Percentiles rank a stretch among this genome's conserved stretches.
Evolutionary conservation across 2,888 invertebrate species (phyloP).

Genomic region (Cheiracanthium punctorium): DNA sequence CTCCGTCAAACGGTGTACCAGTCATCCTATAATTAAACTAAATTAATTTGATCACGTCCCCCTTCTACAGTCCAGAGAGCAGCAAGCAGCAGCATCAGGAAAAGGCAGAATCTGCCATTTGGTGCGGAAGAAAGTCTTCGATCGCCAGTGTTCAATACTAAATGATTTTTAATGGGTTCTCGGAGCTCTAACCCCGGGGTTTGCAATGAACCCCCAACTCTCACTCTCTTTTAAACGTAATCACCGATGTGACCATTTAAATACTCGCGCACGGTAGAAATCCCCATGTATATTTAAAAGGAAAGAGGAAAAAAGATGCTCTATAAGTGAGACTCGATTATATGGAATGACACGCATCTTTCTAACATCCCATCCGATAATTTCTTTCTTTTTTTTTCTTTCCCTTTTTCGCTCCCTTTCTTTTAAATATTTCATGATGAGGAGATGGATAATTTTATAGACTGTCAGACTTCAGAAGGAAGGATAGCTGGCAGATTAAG

Average conservation of each 20-base stretch:
- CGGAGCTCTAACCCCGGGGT: constrained; percentile 53
- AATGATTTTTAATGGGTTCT: constrained; percentile 68
- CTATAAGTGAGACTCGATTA: background rate
- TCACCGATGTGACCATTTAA: constrained; percentile 59
- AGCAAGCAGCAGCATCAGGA: constrained; percentile 22
- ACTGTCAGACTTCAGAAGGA: background rate
- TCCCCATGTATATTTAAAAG: background rate
- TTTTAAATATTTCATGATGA: background rate
- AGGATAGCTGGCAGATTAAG: too few relatives aligned
- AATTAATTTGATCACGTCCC: background rate
- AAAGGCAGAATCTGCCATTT: constrained; percentile 19
- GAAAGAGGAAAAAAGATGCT: too few relatives aligned
- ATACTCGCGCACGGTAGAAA: constrained; percentile 11
- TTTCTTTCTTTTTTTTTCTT: too few relatives aligned
- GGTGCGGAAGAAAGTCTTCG: constrained; percentile 41
- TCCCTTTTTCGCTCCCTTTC: background rate
- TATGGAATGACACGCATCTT: background rate
- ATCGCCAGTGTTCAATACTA: constrained; percentile 69
- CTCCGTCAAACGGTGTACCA: too few relatives aligned
- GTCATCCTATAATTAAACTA: background rate
- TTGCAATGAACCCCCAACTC: constrained; percentile 20
- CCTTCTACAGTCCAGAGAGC: background rate
- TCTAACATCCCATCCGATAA: background rate
- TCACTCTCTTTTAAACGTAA: constrained; percentile 25
- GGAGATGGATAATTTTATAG: background rate